Evolutionary conservation across 2,797 vertebrate species (phyloP), one percentile per base, ranked within the genome.

Genomic region (Erithacus rubecula): DNA sequence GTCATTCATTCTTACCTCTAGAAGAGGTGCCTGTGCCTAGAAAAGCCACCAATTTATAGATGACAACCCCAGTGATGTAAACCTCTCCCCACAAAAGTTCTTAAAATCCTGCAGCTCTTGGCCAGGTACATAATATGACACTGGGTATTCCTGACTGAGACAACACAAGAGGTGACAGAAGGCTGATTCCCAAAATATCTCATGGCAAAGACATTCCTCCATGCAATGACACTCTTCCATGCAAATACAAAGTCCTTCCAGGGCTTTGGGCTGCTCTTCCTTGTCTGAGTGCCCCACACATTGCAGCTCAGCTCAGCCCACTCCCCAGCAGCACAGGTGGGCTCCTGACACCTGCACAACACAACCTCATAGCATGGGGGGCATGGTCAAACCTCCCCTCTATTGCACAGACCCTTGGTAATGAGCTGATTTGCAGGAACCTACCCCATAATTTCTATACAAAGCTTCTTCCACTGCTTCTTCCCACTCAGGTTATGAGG

Each of bases 311-410:
- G 46, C 67, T 60, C 67, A 49, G 34, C 20, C 43, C 32, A 3
- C 12, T n/a, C 44, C 29, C 34, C 69, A 34, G 39, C 37, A 89
- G 62, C 4, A 2, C 59, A 72, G 15, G 22, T 41, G 4, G 2
- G 53, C 41, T 86, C 53, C 46, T n/a, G 83, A 2, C 1, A 0
- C 23, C 58, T 6, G 1, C 37, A 71, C 15, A 86, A 46, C 37
- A 11, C 43, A 65, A 23, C 2, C 10, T 75, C 30, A 44, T 0
- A 15, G 16, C 3, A 2, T 4, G 7, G 5, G 7, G 3, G 1
- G 3, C 32, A 76, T 0, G 9, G 51, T 39, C 86, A 87, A 77
- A 86, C 23, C 10, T 52, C 21, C 24, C 19, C 36, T 53, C 16
- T 67, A 8, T 10, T 2, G 0, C 3, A 56, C 71, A 30, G 9